Conservation (phyloP, 2,888 invertebrate genomes). For the Dexiosoma caninum region DNA sequence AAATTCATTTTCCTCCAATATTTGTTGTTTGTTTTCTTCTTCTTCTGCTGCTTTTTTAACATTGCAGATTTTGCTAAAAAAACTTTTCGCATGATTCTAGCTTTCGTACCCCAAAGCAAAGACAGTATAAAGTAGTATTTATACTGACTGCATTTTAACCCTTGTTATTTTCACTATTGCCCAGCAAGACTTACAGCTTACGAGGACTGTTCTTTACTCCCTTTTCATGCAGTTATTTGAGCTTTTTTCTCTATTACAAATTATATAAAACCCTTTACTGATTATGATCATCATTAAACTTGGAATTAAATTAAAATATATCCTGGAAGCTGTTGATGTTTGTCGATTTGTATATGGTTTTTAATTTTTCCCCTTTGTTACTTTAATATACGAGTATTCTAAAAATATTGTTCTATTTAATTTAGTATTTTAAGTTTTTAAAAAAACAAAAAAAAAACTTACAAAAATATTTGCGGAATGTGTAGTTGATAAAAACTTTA, state of each 20-base stretch:
- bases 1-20: neutral
- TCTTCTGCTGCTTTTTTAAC: too few relatives aligned
- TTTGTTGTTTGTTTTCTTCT: neutral
- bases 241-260: neutral
- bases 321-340: neutral
- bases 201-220: neutral
- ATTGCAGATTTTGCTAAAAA: neutral
- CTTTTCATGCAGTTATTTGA: neutral
- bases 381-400: too few relatives aligned
- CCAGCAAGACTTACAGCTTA: neutral
- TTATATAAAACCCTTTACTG: neutral
- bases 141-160: neutral
- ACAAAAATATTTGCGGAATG: too few relatives aligned
- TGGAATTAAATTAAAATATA: slow-evolving; percentile 5
- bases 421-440: too few relatives aligned
- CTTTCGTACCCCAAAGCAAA: neutral
- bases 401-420: too few relatives aligned
- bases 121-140: neutral
- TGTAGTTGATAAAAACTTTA: too few relatives aligned
- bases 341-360: too few relatives aligned
- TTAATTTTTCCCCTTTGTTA: neutral
- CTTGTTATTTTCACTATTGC: neutral
- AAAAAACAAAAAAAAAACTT: too few relatives aligned
- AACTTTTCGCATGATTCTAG: neutral
- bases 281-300: slow-evolving; percentile 16